Conservation (phyloP, 2,797 vertebrate species). For the Onychomys torridus region DNA sequence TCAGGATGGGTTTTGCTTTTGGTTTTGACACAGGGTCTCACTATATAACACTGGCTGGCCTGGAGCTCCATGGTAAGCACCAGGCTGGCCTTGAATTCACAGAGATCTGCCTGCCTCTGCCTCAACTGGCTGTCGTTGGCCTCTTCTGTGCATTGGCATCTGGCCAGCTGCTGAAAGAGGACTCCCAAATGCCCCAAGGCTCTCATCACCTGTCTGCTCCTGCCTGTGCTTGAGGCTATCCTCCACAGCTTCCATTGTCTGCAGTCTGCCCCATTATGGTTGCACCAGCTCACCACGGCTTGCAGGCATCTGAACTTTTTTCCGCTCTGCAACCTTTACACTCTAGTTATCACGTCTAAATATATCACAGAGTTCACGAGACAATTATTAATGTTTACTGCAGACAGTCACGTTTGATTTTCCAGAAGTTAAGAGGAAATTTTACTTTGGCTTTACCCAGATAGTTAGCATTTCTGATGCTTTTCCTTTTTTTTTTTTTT, state of each 20-base stretch:
- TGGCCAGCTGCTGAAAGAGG: not conserved
- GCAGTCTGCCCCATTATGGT: not conserved
- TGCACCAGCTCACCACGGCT: not conserved
- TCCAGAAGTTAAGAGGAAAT: constrained; percentile 30
- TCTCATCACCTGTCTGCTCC: not conserved
- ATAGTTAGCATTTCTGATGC: constrained; percentile 15
- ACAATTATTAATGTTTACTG: not conserved
- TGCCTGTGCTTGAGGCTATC: not conserved
- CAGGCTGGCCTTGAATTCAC: not conserved
- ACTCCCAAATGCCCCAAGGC: not conserved
- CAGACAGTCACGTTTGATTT: not conserved
- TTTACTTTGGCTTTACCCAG: not conserved
- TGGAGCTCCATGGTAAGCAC: not conserved
- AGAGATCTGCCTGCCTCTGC: not conserved
- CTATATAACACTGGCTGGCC: not conserved
- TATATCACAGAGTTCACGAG: not conserved
- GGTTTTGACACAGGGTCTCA: not conserved
- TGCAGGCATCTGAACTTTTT: not conserved
- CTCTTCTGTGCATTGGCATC: not conserved
- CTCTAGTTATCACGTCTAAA: not conserved
- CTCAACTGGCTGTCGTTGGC: not conserved
- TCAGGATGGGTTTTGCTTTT: not conserved
- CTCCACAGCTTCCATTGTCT: not conserved
- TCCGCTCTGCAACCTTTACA: not conserved
- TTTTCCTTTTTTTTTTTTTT: too few species aligned